Conservation (phyloP, 1,140 invertebrate species). For the Halictus rubicundus region DNA sequence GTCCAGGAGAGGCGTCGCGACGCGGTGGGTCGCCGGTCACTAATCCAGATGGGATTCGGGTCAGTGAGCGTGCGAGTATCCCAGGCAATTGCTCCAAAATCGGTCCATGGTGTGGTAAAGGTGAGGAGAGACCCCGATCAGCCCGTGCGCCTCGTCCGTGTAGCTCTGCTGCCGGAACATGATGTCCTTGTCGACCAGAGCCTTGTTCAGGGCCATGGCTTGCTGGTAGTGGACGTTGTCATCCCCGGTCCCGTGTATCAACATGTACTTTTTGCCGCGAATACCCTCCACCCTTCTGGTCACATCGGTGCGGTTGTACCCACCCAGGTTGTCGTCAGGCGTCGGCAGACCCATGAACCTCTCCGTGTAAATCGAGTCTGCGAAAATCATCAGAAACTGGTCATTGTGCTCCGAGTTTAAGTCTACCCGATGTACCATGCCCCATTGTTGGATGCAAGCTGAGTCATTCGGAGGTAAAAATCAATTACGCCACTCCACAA, state of each 20-base stretch:
- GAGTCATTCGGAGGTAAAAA: too few relatives aligned
- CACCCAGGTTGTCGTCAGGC: slow-evolving; percentile 80
- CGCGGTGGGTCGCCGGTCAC: not conserved
- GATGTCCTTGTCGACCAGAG: slow-evolving; percentile 83
- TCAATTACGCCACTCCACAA: too few relatives aligned
- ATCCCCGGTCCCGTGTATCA: slow-evolving; percentile 85
- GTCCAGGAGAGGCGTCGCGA: too few relatives aligned
- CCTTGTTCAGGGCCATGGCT: slow-evolving; percentile 83
- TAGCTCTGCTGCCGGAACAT: slow-evolving; percentile 84
- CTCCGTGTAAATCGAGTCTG: too few relatives aligned
- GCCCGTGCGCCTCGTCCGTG: slow-evolving; percentile 84
- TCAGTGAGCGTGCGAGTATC: slow-evolving; percentile 39
- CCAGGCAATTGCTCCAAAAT: slow-evolving; percentile 82
- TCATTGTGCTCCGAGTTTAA: too few relatives aligned
- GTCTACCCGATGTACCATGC: too few relatives aligned
- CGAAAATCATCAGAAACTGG: too few relatives aligned
- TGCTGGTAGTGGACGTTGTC: slow-evolving; percentile 88
- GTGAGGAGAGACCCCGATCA: slow-evolving; percentile 81
- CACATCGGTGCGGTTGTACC: slow-evolving; percentile 82
- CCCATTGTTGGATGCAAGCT: too few relatives aligned
- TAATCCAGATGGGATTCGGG: not conserved
- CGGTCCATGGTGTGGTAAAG: slow-evolving; percentile 84
- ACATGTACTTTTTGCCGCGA: slow-evolving; percentile 81
- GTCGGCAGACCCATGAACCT: slow-evolving; percentile 85
- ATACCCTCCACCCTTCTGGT: slow-evolving; percentile 80